Conservation (phyloP, 1,140 invertebrate species). For the Coelopa frigida region DNA sequence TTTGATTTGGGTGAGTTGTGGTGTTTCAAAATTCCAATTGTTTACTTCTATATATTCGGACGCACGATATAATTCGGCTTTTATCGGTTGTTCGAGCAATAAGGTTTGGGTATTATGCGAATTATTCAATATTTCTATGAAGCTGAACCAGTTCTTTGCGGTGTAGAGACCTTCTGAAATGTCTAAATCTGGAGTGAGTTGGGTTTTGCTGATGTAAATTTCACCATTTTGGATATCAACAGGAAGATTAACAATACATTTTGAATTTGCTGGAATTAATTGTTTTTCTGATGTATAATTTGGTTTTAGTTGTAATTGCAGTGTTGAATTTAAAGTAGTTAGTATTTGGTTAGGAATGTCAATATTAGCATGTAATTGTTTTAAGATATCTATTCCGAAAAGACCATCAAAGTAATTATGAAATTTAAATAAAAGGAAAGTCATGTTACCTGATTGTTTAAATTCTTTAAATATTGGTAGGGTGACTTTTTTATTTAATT, state of each 20-base stretch:
- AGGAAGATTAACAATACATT: background rate
- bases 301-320: background rate
- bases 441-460: background rate
- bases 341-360: no score
- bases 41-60: slow-evolving; percentile 3
- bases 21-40: background rate
- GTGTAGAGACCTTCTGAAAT: no score
- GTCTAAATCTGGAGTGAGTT: no score
- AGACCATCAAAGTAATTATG: slow-evolving; percentile 13
- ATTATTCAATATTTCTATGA: no score
- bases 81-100: background rate
- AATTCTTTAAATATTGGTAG: slow-evolving; percentile 12
- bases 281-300: background rate
- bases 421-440: slow-evolving; percentile 12
- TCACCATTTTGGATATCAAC: background rate
- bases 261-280: background rate
- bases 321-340: no score
- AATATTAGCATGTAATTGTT: no score
- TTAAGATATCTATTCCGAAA: slow-evolving; percentile 5
- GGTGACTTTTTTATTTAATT: slow-evolving; percentile 1
- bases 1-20: no score
- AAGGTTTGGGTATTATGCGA: no score
- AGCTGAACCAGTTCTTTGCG: no score
- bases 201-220: no score
- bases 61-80: background rate